These are phyloP conservation scores for Anoncus sp. DNA, from an alignment of 2,888 invertebrate genomes.

Conservation along the genomic window DNA sequence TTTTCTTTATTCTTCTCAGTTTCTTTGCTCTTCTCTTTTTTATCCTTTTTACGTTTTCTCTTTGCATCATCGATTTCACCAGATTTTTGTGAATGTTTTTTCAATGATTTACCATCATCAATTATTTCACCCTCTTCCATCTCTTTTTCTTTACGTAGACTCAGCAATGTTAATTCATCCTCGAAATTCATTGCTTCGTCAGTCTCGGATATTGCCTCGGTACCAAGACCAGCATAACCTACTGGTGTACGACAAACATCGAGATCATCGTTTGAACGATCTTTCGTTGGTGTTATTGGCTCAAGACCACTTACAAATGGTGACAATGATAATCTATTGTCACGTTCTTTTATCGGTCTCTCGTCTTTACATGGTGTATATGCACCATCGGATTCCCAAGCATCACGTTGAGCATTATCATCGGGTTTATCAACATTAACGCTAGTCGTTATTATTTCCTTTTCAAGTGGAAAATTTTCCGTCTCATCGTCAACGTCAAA, in stretches of 20 bases:
- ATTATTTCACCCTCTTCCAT: conserved; percentile 81
- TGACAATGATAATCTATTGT: conserved; percentile 61
- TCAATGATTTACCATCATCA: conserved; percentile 70
- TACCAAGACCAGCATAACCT: conserved; percentile 82
- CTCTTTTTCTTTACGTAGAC: conserved; percentile 82
- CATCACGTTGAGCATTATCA: conserved; percentile 41
- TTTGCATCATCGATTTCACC: conserved; percentile 73
- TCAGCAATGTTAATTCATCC: conserved; percentile 79
- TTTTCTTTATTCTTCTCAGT: conserved; percentile 84
- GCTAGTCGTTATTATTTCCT: conserved; percentile 63
- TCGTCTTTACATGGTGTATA: conserved; percentile 81
- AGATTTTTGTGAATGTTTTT: conserved; percentile 75
- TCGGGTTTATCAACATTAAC: conserved; percentile 40
- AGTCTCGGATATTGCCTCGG: conserved; percentile 83
- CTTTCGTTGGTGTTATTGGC: conserved; percentile 80
- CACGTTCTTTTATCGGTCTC: conserved; percentile 73
- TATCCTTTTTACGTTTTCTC: conserved; percentile 84
- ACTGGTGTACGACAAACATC: conserved; percentile 82
- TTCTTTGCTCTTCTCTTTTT: conserved; percentile 84
- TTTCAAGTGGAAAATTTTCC: conserved; percentile 75
- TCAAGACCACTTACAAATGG: conserved; percentile 78
- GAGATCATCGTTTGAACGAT: conserved; percentile 76
- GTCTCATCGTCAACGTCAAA: conserved; percentile 69
- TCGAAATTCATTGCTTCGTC: conserved; percentile 82
- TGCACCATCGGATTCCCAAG: conserved; percentile 81